A percentile compares a stretch with the other conserved stretches of the same genome.
These are phyloP conservation scores for Zaprionus capensis DNA, from an alignment of 1,140 invertebrate genomes.

Conservation along the genomic window DNA sequence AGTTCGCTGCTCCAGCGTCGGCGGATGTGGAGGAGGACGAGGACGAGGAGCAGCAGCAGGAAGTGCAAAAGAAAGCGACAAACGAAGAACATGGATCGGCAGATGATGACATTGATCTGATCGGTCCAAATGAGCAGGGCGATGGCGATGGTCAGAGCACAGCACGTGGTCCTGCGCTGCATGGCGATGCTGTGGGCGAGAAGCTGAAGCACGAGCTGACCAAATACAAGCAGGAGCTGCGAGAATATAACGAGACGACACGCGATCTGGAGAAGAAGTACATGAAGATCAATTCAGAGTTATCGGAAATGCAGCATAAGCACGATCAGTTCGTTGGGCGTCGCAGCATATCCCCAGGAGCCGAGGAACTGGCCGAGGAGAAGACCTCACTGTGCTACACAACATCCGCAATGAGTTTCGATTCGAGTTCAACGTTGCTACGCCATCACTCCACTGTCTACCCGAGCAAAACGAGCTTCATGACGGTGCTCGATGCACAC, in stretches of 20 bases:
- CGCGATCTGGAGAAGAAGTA: slow-evolving; percentile 78
- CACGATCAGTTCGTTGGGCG: slow-evolving; percentile 59
- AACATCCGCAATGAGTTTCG: slow-evolving; percentile 41
- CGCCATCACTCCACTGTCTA: slow-evolving; percentile 35
- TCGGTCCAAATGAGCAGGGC: background rate
- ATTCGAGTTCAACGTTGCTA: slow-evolving; percentile 46
- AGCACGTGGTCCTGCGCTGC: background rate
- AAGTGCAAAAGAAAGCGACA: background rate
- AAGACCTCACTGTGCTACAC: slow-evolving; percentile 3
- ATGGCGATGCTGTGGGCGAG: slow-evolving; percentile 54
- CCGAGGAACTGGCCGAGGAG: slow-evolving; percentile 35
- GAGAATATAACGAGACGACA: slow-evolving; percentile 77
- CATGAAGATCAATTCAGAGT: slow-evolving; percentile 74
- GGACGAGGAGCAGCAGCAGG: background rate
- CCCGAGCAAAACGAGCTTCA: slow-evolving; percentile 60
- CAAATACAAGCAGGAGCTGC: slow-evolving; percentile 77
- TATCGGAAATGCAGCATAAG: slow-evolving; percentile 77
- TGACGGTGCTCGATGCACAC: slow-evolving; percentile 55
- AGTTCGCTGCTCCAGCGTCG: background rate
- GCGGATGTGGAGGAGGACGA: background rate
- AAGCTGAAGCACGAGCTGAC: slow-evolving; percentile 70
- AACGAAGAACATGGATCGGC: background rate
- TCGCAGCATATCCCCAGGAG: slow-evolving; percentile 1
- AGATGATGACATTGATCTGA: background rate
- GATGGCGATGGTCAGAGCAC: slow-evolving; percentile 12